Evolutionary conservation across 1,140 invertebrate genomes (phyloP).

Genomic region (Laupala kohalensis): DNA sequence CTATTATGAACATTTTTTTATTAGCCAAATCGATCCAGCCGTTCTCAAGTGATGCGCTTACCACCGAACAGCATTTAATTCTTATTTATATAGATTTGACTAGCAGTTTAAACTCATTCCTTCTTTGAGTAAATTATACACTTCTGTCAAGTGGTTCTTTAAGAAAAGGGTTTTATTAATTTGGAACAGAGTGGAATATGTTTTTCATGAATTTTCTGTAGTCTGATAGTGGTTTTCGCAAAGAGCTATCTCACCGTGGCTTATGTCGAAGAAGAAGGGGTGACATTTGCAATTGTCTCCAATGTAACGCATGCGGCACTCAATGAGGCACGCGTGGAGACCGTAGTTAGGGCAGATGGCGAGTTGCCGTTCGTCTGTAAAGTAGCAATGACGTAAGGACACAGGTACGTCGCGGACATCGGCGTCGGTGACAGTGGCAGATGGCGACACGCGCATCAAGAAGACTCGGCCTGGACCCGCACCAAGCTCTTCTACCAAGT

Average conservation of each 20-base stretch:
- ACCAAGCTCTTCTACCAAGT: conserved; percentile 3
- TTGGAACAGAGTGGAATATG: too few relatives aligned
- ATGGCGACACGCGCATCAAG: conserved; percentile 14
- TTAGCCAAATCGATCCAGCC: too few relatives aligned
- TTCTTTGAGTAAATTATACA: too few relatives aligned
- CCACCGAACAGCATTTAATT: too few relatives aligned
- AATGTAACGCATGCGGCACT: conserved; percentile 17
- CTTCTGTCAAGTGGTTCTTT: too few relatives aligned
- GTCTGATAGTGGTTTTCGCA: too few relatives aligned
- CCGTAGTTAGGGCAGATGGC: conserved; percentile 19
- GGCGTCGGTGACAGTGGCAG: conserved; percentile 16
- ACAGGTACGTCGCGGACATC: conserved; percentile 13
- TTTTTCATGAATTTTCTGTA: too few relatives aligned
- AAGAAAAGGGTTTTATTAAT: too few relatives aligned
- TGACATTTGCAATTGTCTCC: conserved; percentile 14
- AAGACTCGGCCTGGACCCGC: background rate
- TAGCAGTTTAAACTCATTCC: too few relatives aligned
- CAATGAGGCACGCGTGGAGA: conserved; percentile 16
- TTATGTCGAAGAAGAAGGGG: conserved; percentile 2
- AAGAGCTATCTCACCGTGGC: background rate
- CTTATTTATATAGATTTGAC: too few relatives aligned
- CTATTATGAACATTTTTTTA: too few relatives aligned
- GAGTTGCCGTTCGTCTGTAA: conserved; percentile 16
- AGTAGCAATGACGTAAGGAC: conserved; percentile 15
- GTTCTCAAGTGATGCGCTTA: too few relatives aligned